These are phyloP conservation scores for Sarcoramphus papa DNA, from an alignment of 2,797 vertebrate species.

Conservation along the genomic window DNA sequence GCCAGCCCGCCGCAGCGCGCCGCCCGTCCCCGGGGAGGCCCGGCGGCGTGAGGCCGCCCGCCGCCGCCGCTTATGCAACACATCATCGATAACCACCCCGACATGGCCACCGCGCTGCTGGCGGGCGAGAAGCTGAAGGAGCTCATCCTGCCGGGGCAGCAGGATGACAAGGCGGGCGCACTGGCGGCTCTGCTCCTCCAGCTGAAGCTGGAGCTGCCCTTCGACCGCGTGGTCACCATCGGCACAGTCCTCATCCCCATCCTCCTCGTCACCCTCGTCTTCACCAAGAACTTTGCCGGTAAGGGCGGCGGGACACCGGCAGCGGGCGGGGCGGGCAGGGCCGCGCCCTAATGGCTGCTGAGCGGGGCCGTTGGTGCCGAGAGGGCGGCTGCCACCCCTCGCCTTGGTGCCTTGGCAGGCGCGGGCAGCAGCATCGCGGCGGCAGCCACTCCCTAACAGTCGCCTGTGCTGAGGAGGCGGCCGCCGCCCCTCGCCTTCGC, in stretches of 20 bases:
- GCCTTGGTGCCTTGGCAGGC: neutral
- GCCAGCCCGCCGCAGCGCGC: neutral
- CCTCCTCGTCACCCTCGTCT: conserved; percentile 94
- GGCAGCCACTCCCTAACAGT: neutral
- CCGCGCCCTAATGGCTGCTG: neutral
- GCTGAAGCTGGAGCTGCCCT: conserved; percentile 96
- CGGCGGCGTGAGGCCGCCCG: conserved; percentile 59
- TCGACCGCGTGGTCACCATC: conserved; percentile 97
- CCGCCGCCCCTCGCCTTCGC: neutral
- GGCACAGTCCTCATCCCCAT: conserved; percentile 98
- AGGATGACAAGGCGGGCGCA: conserved; percentile 90
- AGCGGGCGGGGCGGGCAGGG: neutral
- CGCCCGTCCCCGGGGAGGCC: conserved; percentile 3
- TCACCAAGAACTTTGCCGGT: conserved; percentile 99
- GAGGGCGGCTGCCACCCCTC: neutral
- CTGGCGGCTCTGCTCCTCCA: conserved; percentile 93
- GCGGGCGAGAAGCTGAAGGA: conserved; percentile 98
- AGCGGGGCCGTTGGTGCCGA: too few species aligned
- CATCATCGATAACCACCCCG: conserved; percentile 95
- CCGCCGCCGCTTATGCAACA: conserved; percentile 88
- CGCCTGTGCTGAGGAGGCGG: neutral
- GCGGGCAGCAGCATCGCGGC: neutral
- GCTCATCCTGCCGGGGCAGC: conserved; percentile 93
- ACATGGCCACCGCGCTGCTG: conserved; percentile 98
- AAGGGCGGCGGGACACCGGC: conserved; percentile 55